Conservation (phyloP, 2,113 vertebrate species). For the Sturnira hondurensis region DNA sequence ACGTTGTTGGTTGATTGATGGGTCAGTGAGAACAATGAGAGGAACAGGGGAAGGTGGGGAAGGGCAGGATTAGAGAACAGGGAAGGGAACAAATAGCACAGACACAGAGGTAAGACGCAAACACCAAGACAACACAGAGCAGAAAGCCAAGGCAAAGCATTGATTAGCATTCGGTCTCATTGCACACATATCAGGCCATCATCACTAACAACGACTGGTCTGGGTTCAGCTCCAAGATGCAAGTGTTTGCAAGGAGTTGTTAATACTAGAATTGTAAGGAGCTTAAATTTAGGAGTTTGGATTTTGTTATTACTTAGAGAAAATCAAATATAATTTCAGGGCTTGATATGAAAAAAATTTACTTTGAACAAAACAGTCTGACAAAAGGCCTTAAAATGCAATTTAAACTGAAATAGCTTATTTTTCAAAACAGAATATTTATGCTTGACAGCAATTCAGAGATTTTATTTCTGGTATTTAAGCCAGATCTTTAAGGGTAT, state of each 20-base stretch:
- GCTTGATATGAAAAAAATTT: slow-evolving; percentile 17
- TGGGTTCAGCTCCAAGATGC: slow-evolving; percentile 60
- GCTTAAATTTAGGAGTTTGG: slow-evolving; percentile 75
- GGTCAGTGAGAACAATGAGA: slow-evolving; percentile 86
- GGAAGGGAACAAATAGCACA: slow-evolving; percentile 87
- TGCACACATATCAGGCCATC: slow-evolving; percentile 78
- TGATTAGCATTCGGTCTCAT: slow-evolving; percentile 92
- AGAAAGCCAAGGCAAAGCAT: slow-evolving; percentile 99
- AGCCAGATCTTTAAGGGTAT: slow-evolving; percentile 66
- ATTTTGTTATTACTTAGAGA: slow-evolving; percentile 72
- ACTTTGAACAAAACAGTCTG: slow-evolving; percentile 59
- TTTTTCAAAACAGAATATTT: slow-evolving; percentile 56
- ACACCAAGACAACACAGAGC: slow-evolving; percentile 92
- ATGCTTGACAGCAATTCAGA: slow-evolving; percentile 70
- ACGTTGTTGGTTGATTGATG: slow-evolving; percentile 88
- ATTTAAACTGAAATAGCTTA: slow-evolving; percentile 54
- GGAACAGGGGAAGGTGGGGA: slow-evolving; percentile 79
- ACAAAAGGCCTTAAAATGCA: slow-evolving; percentile 63
- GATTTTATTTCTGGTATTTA: slow-evolving; percentile 61
- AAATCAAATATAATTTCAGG: slow-evolving; percentile 66
- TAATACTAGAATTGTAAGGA: slow-evolving; percentile 48
- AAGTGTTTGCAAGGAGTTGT: slow-evolving; percentile 50
- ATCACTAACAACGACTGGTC: slow-evolving; percentile 63
- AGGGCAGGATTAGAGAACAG: slow-evolving; percentile 85
- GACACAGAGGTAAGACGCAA: slow-evolving; percentile 85